phyloP scores from a whole-genome alignment of 2,888 invertebrate genomes.

The Caenorhabditis doughertyi region DNA sequence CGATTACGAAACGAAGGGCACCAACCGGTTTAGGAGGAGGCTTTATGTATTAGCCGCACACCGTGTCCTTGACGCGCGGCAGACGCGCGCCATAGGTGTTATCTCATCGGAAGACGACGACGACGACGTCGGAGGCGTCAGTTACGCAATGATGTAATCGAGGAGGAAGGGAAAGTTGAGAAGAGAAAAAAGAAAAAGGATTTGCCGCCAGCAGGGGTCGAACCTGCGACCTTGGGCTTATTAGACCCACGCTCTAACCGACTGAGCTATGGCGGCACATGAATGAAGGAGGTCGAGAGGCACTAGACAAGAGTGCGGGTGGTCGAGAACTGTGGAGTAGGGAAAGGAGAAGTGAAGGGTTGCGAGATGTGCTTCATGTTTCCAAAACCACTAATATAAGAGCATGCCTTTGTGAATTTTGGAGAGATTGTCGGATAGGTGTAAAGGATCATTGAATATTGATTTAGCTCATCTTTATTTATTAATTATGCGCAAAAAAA shows the following conservation, averaged over 20 bases:
- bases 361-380: too few species aligned
- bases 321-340: neutral
- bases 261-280: conserved; percentile 79
- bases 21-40: conserved; percentile 54
- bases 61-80: conserved; percentile 58
- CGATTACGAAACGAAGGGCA: conserved; percentile 38
- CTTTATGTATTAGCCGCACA: neutral
- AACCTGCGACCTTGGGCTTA: conserved; percentile 82
- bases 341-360: neutral
- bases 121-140: neutral
- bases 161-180: conserved; percentile 29
- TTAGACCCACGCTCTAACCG: conserved; percentile 82
- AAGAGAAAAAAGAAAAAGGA: conserved; percentile 1
- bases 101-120: conserved; percentile 30
- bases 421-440: too few species aligned
- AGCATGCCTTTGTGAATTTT: too few species aligned
- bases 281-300: neutral
- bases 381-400: too few species aligned
- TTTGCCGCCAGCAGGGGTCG: conserved; percentile 82
- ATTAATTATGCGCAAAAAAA: too few species aligned
- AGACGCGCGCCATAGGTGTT: conserved; percentile 56
- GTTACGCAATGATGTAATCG: conserved; percentile 48
- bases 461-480: too few species aligned
- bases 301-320: neutral
- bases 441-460: too few species aligned